Percentiles rank a stretch among this genome's conserved stretches.
phyloP scores from a whole-genome alignment of 2,113 vertebrate species.

The Ictalurus furcatus region DNA sequence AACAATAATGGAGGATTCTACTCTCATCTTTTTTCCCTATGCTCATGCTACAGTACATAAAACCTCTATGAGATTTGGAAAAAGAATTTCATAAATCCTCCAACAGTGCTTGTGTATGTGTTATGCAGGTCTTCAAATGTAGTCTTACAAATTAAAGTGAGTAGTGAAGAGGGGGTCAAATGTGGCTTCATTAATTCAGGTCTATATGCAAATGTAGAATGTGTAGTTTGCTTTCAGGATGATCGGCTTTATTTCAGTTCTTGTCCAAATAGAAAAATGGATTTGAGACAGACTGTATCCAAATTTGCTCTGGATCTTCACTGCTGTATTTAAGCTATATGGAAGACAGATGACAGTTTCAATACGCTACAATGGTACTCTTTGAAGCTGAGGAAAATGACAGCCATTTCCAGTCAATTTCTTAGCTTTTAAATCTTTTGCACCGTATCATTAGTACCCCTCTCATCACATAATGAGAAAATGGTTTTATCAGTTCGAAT shows the following conservation, averaged over 20 bases:
- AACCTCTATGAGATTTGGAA: neutral
- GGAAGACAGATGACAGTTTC: conserved; percentile 3
- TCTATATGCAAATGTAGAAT: neutral
- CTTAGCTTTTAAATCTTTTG: conserved; percentile 32
- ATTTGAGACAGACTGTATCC: conserved; percentile 5
- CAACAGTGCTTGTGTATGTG: neutral
- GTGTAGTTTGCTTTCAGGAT: neutral
- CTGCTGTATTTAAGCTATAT: conserved; percentile 7
- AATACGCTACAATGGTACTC: conserved; percentile 14
- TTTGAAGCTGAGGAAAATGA: conserved; percentile 43
- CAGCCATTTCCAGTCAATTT: conserved; percentile 39
- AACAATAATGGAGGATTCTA: neutral
- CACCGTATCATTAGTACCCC: conserved; percentile 23
- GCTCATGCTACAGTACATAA: neutral
- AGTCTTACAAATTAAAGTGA: neutral
- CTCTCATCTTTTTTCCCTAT: neutral
- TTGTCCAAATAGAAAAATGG: neutral
- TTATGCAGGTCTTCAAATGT: neutral
- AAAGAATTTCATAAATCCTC: neutral
- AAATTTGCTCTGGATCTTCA: conserved; percentile 10
- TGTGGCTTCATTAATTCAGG: neutral
- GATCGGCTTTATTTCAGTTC: neutral
- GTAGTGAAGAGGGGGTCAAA: neutral
- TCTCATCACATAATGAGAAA: conserved; percentile 75
- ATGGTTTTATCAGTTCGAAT: conserved; percentile 55